Percentiles rank a stretch among this genome's conserved stretches.
Evolutionary conservation across 2,113 vertebrate species (phyloP).

Genomic region (Hydrochoerus hydrochaeris): DNA sequence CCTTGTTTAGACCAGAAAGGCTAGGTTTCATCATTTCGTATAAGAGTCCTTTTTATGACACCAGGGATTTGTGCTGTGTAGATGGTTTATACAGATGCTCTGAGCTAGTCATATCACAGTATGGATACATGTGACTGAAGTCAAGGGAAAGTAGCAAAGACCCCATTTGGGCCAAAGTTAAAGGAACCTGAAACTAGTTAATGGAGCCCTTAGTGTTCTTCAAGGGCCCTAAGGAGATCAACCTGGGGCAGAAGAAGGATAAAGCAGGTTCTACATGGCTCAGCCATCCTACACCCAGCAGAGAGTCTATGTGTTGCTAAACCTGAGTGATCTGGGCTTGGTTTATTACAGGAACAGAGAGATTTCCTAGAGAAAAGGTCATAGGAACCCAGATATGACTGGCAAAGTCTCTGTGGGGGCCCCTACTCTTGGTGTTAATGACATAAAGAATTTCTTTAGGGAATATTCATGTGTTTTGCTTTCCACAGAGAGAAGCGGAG

Average conservation of each 20-base stretch:
- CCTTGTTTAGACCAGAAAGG: background rate
- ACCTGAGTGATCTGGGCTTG: background rate
- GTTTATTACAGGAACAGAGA: background rate
- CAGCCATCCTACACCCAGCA: no score
- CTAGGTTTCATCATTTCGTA: background rate
- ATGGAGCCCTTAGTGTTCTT: background rate
- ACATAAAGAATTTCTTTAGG: background rate
- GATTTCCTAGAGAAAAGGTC: background rate
- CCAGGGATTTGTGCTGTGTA: background rate
- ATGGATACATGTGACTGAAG: no score
- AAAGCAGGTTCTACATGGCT: accelerated
- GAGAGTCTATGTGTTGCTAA: background rate
- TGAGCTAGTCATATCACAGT: accelerated
- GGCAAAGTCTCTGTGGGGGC: background rate
- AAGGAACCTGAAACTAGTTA: background rate
- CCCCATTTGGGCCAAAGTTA: background rate
- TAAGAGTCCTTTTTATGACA: background rate
- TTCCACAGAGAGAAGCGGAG: background rate
- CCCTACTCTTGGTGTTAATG: accelerated
- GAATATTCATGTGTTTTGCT: background rate
- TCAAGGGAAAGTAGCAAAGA: no score
- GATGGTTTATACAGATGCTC: background rate
- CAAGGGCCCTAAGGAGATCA: background rate
- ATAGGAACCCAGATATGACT: background rate
- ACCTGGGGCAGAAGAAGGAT: background rate